phyloP scores from a whole-genome alignment of 2,888 invertebrate genomes.

The Xanthia icteritia region DNA sequence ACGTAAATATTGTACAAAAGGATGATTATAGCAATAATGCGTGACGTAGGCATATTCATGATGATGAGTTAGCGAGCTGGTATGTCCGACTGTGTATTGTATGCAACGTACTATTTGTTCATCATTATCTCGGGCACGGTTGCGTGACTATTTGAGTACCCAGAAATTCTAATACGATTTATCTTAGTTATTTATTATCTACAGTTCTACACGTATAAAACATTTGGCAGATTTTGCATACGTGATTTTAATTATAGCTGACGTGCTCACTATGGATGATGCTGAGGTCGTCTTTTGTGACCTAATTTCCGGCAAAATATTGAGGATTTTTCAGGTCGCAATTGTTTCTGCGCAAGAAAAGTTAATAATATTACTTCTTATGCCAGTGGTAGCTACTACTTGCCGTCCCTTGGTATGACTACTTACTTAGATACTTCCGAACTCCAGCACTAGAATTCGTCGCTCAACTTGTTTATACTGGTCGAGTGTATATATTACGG shows the following conservation, averaged over 20 bases:
- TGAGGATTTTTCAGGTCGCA: background rate
- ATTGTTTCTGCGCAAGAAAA: conserved; percentile 80
- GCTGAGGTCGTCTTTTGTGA: background rate
- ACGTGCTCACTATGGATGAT: background rate
- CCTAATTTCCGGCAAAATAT: background rate
- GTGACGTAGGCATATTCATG: conserved; percentile 35
- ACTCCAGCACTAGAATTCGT: background rate
- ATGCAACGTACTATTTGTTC: conserved; percentile 60
- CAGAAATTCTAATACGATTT: conserved; percentile 56
- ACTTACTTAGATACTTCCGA: background rate
- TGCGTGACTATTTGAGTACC: conserved; percentile 54
- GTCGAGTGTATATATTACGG: conserved; percentile 90
- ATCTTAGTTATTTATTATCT: conserved; percentile 41
- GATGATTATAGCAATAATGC: conserved; percentile 30
- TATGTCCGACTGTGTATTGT: conserved; percentile 47
- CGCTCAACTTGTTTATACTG: conserved; percentile 89
- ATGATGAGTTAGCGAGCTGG: conserved; percentile 21
- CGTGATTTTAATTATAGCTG: conserved; percentile 22
- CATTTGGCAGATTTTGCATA: conserved; percentile 14
- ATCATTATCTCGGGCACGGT: conserved; percentile 60
- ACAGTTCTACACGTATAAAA: conserved; percentile 40
- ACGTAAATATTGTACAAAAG: conserved; percentile 20
- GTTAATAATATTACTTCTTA: background rate
- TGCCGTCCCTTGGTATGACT: background rate
- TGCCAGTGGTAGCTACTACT: too few relatives aligned